phyloP scores from a whole-genome alignment of 2,888 invertebrate species.

The Lydus trimaculatus region DNA sequence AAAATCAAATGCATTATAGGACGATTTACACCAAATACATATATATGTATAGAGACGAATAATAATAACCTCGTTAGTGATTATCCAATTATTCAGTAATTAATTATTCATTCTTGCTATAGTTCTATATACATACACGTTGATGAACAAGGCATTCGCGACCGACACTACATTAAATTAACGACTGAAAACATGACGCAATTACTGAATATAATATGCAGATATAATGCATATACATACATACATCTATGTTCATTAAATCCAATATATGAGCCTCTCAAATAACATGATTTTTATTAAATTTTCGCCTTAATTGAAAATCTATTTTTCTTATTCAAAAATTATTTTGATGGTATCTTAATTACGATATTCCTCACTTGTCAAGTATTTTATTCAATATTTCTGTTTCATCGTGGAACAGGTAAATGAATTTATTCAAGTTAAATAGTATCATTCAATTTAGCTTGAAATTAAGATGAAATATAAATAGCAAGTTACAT shows the following conservation, averaged over 20 bases:
- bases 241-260: neutral
- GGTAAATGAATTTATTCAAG: neutral
- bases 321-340: too few relatives aligned
- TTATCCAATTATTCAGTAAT: conserved; percentile 13
- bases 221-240: neutral
- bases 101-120: conserved; percentile 11
- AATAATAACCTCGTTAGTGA: conserved; percentile 9
- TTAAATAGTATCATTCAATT: conserved; percentile 1
- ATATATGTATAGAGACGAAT: conserved; percentile 3
- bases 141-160: conserved; percentile 8
- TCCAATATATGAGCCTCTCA: neutral
- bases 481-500: neutral
- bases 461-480: neutral
- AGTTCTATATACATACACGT: neutral
- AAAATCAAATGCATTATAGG: conserved; percentile 12
- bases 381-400: neutral
- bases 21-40: conserved; percentile 6
- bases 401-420: neutral
- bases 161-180: neutral
- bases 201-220: neutral
- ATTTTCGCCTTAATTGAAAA: neutral
- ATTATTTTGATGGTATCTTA: neutral
- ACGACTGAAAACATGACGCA: neutral
- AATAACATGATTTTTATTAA: neutral
- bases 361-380: neutral